Conservation (phyloP, 2,888 invertebrate genomes). For the Scrobipalpa atriplicella region DNA sequence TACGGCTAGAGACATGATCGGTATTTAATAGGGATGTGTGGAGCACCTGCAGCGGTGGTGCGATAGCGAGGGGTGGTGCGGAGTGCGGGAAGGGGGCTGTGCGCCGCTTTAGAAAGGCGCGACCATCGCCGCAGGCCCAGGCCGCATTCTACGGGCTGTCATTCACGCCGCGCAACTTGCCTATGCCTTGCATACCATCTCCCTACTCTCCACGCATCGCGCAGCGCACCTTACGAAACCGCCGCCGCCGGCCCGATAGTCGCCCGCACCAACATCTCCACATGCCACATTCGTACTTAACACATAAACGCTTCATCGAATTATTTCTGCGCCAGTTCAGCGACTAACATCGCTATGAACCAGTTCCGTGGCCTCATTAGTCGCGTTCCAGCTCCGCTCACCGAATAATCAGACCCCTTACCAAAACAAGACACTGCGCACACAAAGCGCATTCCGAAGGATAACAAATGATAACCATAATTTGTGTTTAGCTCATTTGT, state of each 20-base stretch:
- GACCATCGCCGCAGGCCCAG: conserved; percentile 81
- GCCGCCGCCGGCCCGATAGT: conserved; percentile 37
- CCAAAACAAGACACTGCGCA: conserved; percentile 55
- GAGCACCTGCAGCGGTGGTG: conserved; percentile 75
- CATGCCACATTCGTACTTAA: conserved; percentile 62
- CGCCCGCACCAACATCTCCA: conserved; percentile 55
- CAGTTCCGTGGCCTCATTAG: conserved; percentile 75
- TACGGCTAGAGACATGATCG: conserved; percentile 78
- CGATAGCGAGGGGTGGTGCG: conserved; percentile 57
- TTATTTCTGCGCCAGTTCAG: conserved; percentile 72
- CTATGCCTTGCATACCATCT: conserved; percentile 82
- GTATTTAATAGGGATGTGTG: conserved; percentile 81
- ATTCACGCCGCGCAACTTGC: conserved; percentile 82
- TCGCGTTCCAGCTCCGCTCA: conserved; percentile 57
- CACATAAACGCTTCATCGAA: conserved; percentile 70
- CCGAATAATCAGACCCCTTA: conserved; percentile 56
- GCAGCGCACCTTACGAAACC: conserved; percentile 70
- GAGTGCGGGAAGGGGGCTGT: conserved; percentile 59
- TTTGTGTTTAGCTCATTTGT: conserved; percentile 82
- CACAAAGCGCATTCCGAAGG: conserved; percentile 70
- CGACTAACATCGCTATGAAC: conserved; percentile 71
- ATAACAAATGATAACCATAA: conserved; percentile 81
- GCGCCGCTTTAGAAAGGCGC: conserved; percentile 83
- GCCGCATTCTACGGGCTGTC: conserved; percentile 83
- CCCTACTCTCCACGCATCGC: conserved; percentile 65